These are phyloP conservation scores for Mesochorus sp. DNA, from an alignment of 2,888 invertebrate genomes.

Conservation along the genomic window DNA sequence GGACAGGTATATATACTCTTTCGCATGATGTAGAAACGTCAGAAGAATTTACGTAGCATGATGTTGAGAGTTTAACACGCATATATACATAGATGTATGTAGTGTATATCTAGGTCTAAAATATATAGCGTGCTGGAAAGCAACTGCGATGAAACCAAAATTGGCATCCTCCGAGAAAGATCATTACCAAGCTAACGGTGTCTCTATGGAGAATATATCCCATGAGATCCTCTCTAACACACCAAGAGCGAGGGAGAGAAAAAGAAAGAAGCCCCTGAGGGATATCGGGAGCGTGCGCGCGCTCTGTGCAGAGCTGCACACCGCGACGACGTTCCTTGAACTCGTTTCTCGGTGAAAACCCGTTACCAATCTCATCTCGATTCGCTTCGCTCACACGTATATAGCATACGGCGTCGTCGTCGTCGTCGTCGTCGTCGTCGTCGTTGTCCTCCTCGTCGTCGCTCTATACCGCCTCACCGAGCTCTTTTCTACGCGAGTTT, in stretches of 20 bases:
- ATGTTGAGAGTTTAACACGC: too few species aligned
- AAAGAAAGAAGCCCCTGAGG: slow-evolving; percentile 47
- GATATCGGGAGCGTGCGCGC: slow-evolving; percentile 54
- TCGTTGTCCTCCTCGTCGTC: slow-evolving; percentile 14
- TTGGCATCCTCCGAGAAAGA: slow-evolving; percentile 64
- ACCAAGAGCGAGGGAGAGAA: neutral
- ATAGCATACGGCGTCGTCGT: slow-evolving; percentile 49
- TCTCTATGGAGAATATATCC: slow-evolving; percentile 62
- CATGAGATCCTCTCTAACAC: slow-evolving; percentile 47
- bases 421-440: slow-evolving; percentile 34
- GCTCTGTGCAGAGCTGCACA: slow-evolving; percentile 14
- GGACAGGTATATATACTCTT: too few species aligned
- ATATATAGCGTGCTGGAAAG: slow-evolving; percentile 31
- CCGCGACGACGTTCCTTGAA: slow-evolving; percentile 62
- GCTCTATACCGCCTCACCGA: slow-evolving; percentile 41
- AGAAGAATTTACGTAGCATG: too few species aligned
- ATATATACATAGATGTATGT: neutral
- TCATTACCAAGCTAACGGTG: slow-evolving; percentile 64
- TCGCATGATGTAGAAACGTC: too few species aligned
- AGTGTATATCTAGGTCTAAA: slow-evolving; percentile 7
- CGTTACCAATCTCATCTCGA: slow-evolving; percentile 68
- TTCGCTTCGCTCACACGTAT: slow-evolving; percentile 66
- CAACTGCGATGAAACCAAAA: slow-evolving; percentile 64
- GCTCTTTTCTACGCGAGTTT: slow-evolving; percentile 45
- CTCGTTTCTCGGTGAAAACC: slow-evolving; percentile 65